Evolutionary conservation across 2,888 invertebrate genomes (phyloP).

Genomic region (Nesidiocoris tenuis): DNA sequence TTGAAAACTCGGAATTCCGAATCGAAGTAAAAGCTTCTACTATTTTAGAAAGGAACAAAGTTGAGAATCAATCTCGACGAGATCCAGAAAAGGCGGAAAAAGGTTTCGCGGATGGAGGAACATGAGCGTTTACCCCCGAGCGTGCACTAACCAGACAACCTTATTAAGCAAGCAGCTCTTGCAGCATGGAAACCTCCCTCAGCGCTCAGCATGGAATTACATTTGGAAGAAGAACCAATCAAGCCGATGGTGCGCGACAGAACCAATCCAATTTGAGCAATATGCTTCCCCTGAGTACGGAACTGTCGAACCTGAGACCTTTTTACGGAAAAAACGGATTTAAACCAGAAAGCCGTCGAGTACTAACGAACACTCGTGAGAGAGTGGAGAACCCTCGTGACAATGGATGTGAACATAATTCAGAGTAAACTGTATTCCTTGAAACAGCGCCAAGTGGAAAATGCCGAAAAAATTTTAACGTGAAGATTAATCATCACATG

Average conservation of each 20-base stretch:
- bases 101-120: conserved; percentile 13
- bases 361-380: too few species aligned
- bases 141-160: conserved; percentile 41
- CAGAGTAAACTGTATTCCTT: too few species aligned
- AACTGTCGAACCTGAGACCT: not conserved
- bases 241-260: conserved; percentile 37
- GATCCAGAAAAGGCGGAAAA: not conserved
- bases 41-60: not conserved
- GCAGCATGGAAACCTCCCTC: conserved; percentile 8
- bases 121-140: conserved; percentile 21
- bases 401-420: too few species aligned
- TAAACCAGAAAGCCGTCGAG: not conserved
- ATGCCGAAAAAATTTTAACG: too few species aligned
- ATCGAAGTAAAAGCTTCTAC: not conserved
- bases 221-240: conserved; percentile 37
- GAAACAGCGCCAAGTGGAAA: too few species aligned
- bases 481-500: too few species aligned
- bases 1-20: not conserved
- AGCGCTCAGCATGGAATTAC: conserved; percentile 25
- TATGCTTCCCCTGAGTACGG: conserved; percentile 1
- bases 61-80: conserved; percentile 19
- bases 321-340: not conserved
- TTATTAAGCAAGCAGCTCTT: conserved; percentile 20
- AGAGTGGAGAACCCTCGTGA: too few species aligned
- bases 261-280: conserved; percentile 38